Evolutionary conservation across 2,797 vertebrate species (phyloP).

Genomic region (Chelidonichthys spinosus): DNA sequence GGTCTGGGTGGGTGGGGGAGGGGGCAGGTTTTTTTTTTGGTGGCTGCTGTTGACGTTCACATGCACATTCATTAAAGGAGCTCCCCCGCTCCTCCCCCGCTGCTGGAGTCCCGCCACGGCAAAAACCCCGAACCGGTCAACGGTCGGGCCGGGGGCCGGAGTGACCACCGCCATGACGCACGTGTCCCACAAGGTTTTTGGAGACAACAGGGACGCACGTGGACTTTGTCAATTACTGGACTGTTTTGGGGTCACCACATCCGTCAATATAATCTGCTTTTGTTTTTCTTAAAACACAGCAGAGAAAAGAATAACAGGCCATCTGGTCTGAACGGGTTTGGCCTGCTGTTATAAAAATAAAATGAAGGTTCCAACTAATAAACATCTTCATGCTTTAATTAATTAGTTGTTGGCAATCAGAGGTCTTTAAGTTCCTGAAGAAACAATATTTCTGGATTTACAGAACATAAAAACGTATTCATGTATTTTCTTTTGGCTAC

Average conservation of each 20-base stretch:
- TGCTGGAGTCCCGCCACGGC: conserved; percentile 31
- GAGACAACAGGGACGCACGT: conserved; percentile 52
- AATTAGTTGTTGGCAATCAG: no score
- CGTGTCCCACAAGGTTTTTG: conserved; percentile 38
- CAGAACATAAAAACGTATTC: neutral
- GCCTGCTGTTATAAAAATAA: neutral
- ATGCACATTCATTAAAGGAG: conserved; percentile 55
- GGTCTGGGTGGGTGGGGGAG: conserved; percentile 26
- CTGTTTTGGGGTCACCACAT: conserved; percentile 31
- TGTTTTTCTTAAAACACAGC: conserved; percentile 19
- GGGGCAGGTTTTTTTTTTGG: conserved; percentile 52
- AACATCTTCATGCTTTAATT: neutral
- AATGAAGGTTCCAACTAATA: conserved; percentile 4
- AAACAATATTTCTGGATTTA: neutral
- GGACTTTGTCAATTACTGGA: conserved; percentile 56
- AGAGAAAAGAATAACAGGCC: conserved; percentile 18
- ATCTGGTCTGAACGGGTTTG: conserved; percentile 44
- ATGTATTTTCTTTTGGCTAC: neutral
- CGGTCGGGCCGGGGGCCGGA: conserved; percentile 19
- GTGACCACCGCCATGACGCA: conserved; percentile 40
- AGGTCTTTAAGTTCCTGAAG: neutral
- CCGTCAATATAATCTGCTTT: conserved; percentile 21
- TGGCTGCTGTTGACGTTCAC: conserved; percentile 63
- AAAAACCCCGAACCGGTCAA: conserved; percentile 62
- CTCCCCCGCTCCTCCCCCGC: conserved; percentile 33